These are phyloP conservation scores for Gymnothorax reevesii DNA, from an alignment of 2,797 vertebrate species.

Conservation along the genomic window DNA sequence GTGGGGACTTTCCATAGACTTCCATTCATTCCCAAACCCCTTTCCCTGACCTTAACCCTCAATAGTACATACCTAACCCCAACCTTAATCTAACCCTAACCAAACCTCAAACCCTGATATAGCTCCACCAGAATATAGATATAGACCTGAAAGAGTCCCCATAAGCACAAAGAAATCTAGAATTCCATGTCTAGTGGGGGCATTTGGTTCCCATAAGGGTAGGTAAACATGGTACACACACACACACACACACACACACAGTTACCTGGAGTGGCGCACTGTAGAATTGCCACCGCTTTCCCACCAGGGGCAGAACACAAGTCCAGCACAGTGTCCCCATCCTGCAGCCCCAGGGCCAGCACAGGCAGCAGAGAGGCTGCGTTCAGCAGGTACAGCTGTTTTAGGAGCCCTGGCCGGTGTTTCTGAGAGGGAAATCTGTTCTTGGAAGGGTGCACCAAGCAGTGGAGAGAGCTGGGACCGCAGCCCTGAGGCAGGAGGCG, in stretches of 20 bases:
- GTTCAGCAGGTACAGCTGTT: slow-evolving; percentile 90
- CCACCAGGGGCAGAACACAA: slow-evolving; percentile 95
- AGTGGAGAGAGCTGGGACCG: slow-evolving; percentile 67
- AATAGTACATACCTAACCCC: no score
- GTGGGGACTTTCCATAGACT: no score
- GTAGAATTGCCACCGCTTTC: slow-evolving; percentile 86
- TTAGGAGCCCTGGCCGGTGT: slow-evolving; percentile 81
- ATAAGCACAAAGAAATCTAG: no score
- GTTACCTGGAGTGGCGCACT: slow-evolving; percentile 85
- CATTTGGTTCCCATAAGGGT: no score
- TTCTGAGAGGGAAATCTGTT: slow-evolving; percentile 77
- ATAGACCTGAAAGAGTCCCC: no score
- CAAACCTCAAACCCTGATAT: no score
- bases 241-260: neutral
- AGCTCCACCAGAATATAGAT: no score
- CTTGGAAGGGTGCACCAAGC: slow-evolving; percentile 74
- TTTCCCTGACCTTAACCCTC: no score
- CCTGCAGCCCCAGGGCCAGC: slow-evolving; percentile 79
- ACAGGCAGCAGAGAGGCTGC: slow-evolving; percentile 91
- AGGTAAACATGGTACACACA: neutral
- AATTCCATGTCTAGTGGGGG: no score
- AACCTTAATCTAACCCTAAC: no score
- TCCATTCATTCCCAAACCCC: no score
- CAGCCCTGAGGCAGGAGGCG: slow-evolving; percentile 62
- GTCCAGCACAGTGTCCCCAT: slow-evolving; percentile 88